A percentile compares a stretch with the other conserved stretches of the same genome.
These are phyloP conservation scores for Camponotus pennsylvanicus DNA, from an alignment of 1,140 invertebrate species.

Conservation along the genomic window DNA sequence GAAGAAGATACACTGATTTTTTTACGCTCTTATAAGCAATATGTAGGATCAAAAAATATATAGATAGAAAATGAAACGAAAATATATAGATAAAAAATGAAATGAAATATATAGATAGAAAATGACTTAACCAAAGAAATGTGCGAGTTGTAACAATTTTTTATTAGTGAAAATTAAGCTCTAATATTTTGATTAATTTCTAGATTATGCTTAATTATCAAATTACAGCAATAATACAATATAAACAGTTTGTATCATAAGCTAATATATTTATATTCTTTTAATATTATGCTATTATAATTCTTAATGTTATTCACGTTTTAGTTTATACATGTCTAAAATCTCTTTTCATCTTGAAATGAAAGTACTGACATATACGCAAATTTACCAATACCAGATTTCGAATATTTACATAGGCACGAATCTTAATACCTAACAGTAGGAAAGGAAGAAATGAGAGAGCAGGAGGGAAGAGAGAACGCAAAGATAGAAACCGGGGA, in stretches of 20 bases:
- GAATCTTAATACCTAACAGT: conserved; percentile 24
- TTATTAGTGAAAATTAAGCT: not conserved
- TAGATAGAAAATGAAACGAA: not conserved
- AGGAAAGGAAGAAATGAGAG: not conserved
- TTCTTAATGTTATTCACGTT: conserved; percentile 15
- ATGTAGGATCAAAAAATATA: not conserved
- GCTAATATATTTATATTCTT: conserved; percentile 5
- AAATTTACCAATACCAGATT: conserved; percentile 28
- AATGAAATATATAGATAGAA: not conserved
- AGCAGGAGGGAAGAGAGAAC: not conserved
- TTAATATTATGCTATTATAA: not conserved
- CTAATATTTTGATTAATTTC: not conserved
- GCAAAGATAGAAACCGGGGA: not conserved
- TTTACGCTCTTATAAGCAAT: not conserved
- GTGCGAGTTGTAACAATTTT: not conserved
- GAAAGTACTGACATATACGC: conserved; percentile 7
- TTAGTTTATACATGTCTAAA: conserved; percentile 2
- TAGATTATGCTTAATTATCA: not conserved
- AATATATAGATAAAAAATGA: not conserved
- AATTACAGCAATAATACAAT: not conserved
- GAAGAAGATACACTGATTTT: not conserved
- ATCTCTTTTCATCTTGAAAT: conserved; percentile 14
- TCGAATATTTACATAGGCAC: conserved; percentile 33
- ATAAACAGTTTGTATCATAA: not conserved
- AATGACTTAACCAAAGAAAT: not conserved